phyloP scores from a whole-genome alignment of 2,888 invertebrate genomes.

The Junonia oenone region DNA sequence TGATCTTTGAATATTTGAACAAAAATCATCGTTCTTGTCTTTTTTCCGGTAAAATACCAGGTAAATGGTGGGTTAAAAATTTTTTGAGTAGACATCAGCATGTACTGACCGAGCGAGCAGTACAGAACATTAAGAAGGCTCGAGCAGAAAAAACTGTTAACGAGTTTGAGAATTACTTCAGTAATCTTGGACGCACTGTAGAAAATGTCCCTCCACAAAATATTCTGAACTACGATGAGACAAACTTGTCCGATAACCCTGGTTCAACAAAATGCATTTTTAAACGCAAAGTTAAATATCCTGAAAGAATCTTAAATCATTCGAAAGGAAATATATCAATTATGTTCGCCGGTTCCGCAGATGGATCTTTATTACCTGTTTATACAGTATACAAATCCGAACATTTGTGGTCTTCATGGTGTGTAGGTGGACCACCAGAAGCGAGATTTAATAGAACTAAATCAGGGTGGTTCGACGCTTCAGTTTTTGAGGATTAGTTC shows the following conservation, averaged over 20 bases:
- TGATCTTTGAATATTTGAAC: conserved; percentile 14
- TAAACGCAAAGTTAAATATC: conserved; percentile 12
- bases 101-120: conserved; percentile 7
- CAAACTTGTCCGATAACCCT: conserved; percentile 28
- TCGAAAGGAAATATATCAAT: conserved; percentile 22
- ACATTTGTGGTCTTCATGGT: background rate
- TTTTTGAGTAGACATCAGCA: conserved; percentile 12
- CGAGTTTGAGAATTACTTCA: conserved; percentile 11
- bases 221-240: conserved; percentile 31
- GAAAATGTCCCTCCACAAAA: conserved; percentile 1
- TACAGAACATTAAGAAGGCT: conserved; percentile 23
- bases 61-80: conserved; percentile 16
- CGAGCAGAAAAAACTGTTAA: conserved; percentile 23
- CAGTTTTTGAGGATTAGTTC: conserved; percentile 32
- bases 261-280: conserved; percentile 28
- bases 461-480: conserved; percentile 31
- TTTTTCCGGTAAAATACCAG: conserved; percentile 19
- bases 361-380: conserved; percentile 18
- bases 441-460: conserved; percentile 31
- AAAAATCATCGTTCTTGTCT: conserved; percentile 10
- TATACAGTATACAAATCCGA: conserved; percentile 3
- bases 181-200: conserved; percentile 16
- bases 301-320: conserved; percentile 12
- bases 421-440: conserved; percentile 23
- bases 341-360: conserved; percentile 24